phyloP scores from a whole-genome alignment of 2,888 invertebrate genomes.

The Halocaridina rubra region DNA sequence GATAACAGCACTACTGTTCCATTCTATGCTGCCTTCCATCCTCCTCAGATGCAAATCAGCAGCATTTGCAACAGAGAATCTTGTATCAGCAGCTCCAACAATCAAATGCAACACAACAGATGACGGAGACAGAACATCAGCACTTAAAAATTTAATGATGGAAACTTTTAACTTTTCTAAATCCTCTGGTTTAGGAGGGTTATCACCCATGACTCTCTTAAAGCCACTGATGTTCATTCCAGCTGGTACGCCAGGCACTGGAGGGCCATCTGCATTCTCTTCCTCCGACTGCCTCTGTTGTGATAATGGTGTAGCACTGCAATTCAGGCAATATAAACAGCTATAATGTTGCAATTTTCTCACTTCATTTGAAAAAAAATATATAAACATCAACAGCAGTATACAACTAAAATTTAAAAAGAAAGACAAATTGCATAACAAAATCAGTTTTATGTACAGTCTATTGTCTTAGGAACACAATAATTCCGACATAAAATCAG shows the following conservation, averaged over 20 bases:
- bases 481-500: too few relatives aligned
- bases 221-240: conserved; percentile 71
- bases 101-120: conserved; percentile 83
- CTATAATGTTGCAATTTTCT: too few relatives aligned
- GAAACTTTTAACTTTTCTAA: conserved; percentile 86
- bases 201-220: conserved; percentile 80
- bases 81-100: conserved; percentile 88
- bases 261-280: conserved; percentile 45
- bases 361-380: too few relatives aligned
- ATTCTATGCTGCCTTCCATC: conserved; percentile 74
- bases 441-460: too few relatives aligned
- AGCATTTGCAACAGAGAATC: conserved; percentile 88
- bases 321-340: too few relatives aligned
- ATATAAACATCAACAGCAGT: too few relatives aligned
- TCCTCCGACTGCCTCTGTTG: conserved; percentile 37
- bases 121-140: conserved; percentile 80
- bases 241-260: conserved; percentile 59
- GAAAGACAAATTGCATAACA: too few relatives aligned
- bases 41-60: conserved; percentile 88
- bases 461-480: too few relatives aligned
- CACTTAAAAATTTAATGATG: conserved; percentile 83
- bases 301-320: conserved; percentile 48
- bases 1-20: conserved; percentile 78
- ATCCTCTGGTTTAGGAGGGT: conserved; percentile 79
- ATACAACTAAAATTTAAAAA: too few relatives aligned